These are phyloP conservation scores for Amblyteles armatorius DNA, from an alignment of 2,888 invertebrate genomes.

Conservation along the genomic window DNA sequence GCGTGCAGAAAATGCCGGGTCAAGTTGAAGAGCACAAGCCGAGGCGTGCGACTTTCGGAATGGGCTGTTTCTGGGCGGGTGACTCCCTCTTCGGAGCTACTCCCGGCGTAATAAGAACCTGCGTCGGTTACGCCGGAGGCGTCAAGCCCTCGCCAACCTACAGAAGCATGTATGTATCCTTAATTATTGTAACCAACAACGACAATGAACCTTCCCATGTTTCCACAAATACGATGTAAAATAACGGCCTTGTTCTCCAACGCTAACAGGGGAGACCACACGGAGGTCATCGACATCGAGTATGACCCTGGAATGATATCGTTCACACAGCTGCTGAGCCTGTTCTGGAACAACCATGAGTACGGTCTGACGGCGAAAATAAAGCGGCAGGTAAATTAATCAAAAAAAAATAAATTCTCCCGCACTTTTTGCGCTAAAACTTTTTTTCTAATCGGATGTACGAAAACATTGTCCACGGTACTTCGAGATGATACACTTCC, in stretches of 20 bases:
- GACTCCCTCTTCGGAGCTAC: slow-evolving; percentile 93
- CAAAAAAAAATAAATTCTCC: neutral
- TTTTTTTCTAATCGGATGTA: neutral
- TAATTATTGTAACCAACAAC: too few species aligned
- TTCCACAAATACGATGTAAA: slow-evolving; percentile 9
- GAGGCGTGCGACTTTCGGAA: slow-evolving; percentile 93
- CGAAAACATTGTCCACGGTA: neutral
- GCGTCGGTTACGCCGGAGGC: slow-evolving; percentile 97
- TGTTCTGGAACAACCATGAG: slow-evolving; percentile 98
- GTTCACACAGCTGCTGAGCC: slow-evolving; percentile 90
- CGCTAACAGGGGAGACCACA: slow-evolving; percentile 93
- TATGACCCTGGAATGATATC: slow-evolving; percentile 93
- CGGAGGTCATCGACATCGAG: slow-evolving; percentile 96
- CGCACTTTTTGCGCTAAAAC: neutral
- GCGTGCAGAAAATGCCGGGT: slow-evolving; percentile 80
- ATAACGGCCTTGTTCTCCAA: slow-evolving; percentile 2
- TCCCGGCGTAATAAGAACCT: slow-evolving; percentile 92
- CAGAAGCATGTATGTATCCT: slow-evolving; percentile 90
- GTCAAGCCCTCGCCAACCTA: slow-evolving; percentile 93
- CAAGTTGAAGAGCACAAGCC: slow-evolving; percentile 89
- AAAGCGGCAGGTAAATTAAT: slow-evolving; percentile 89
- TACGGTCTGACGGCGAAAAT: slow-evolving; percentile 92
- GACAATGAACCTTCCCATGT: too few species aligned
- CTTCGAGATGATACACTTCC: neutral
- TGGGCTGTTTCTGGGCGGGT: slow-evolving; percentile 98